These are phyloP conservation scores for Siniperca scherzeri DNA, from an alignment of 2,797 vertebrate genomes.

Conservation along the genomic window DNA sequence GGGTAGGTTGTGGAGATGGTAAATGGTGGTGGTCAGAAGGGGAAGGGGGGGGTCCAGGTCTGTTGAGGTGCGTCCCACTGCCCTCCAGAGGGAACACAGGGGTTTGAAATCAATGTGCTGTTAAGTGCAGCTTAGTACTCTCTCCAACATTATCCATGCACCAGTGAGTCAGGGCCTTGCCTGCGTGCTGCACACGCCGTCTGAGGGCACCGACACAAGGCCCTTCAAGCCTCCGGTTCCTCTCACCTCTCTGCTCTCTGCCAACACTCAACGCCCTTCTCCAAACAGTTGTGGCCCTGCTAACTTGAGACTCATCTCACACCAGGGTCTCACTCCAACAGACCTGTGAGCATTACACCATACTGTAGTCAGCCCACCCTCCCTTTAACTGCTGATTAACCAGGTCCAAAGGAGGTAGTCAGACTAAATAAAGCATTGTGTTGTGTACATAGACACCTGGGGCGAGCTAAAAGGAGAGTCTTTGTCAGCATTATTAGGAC, in stretches of 20 bases:
- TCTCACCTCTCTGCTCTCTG: constrained; percentile 73
- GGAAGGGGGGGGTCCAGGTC: constrained; percentile 45
- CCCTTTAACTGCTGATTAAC: constrained; percentile 38
- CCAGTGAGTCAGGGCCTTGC: constrained; percentile 68
- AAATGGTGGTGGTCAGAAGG: constrained; percentile 66
- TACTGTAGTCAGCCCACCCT: constrained; percentile 25
- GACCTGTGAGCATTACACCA: constrained; percentile 71
- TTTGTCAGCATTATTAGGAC: constrained; percentile 49
- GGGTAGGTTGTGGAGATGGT: constrained; percentile 53
- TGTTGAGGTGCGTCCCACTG: constrained; percentile 72
- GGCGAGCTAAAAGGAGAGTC: constrained; percentile 37
- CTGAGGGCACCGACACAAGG: constrained; percentile 61
- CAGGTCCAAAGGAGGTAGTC: constrained; percentile 46
- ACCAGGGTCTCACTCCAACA: constrained; percentile 73
- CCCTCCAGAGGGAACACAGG: constrained; percentile 78
- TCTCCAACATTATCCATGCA: constrained; percentile 81
- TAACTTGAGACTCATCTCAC: constrained; percentile 78
- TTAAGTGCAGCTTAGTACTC: constrained; percentile 88
- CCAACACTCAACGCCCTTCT: constrained; percentile 74
- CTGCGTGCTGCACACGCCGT: constrained; percentile 54
- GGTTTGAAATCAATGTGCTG: constrained; percentile 89
- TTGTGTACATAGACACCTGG: constrained; percentile 50
- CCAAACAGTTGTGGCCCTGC: constrained; percentile 74
- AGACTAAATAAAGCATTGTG: constrained; percentile 53
- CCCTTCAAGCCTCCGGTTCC: constrained; percentile 63